Evolutionary conservation across 2,888 invertebrate genomes (phyloP), one percentile per base, ranked within the genome.

Genomic region (Eupithecia inturbata): DNA sequence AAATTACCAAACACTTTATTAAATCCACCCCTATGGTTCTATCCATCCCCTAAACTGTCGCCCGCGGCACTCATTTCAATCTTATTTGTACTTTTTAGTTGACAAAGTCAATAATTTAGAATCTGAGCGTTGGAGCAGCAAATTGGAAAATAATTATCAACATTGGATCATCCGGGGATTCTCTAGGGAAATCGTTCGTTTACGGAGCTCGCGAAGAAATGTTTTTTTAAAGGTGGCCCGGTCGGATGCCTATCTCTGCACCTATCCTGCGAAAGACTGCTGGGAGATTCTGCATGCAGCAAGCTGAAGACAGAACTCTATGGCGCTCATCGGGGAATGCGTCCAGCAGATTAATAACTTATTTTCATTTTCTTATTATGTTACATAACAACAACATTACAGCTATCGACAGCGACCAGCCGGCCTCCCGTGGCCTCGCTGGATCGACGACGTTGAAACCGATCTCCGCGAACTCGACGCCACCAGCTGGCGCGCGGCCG

Each of bases 61-160:
- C 79, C 77, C 70, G 72, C 67, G 67, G 80, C 88, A 76, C 86
- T 91, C 90, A 91, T 92, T 91, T 84, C 90, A 91, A 92, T 91
- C 92, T 89, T 92, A 94, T 94, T 94, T 94, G 93, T 92, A 91
- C 89, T 88, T 92, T 92, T 92, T 85, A 92, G 91, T 92, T 89
- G 82, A 85, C 88, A 86, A 84, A 90, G 92, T 91, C 91, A 93
- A 93, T 85, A 93, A 87, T 87, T 88, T 85, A 84, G 81, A 76
- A 83, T 84, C 82, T 85, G 82, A 80, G 84, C 82, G 79, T 79
- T 71, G 74, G 73, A 81, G 77, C 74, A 77, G 74, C 72, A 60
- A 75, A 68, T 72, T 71, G 72, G 22, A 41, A 66, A 66, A 22
- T 39, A 26, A 39, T 33, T 41, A 33, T 64, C 36, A 64, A 64